Percentiles rank a stretch among this genome's conserved stretches.
These are phyloP conservation scores for Amazona guildingii DNA, from an alignment of 2,113 vertebrate genomes.

Conservation along the genomic window DNA sequence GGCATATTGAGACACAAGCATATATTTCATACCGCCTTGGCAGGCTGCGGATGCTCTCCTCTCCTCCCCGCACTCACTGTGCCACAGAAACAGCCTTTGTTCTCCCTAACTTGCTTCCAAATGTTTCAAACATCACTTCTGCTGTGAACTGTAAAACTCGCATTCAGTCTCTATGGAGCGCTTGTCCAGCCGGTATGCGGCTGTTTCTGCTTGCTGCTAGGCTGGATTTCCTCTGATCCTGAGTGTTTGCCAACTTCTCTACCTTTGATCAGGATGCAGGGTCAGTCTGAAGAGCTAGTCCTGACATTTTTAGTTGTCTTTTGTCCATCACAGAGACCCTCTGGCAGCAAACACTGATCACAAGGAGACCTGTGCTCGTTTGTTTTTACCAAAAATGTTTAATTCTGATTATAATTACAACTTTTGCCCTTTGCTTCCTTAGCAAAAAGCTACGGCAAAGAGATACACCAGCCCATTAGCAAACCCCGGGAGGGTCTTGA, in stretches of 20 bases:
- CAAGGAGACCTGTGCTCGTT: neutral
- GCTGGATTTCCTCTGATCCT: neutral
- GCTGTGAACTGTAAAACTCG: neutral
- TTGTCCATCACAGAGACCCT: neutral
- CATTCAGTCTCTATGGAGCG: neutral
- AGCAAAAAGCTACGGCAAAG: neutral
- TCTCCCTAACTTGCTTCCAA: conserved; percentile 19
- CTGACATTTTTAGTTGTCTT: neutral
- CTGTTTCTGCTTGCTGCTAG: neutral
- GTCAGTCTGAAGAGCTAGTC: neutral
- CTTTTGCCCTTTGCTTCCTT: neutral
- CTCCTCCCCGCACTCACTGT: neutral
- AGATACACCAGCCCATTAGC: neutral
- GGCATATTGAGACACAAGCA: conserved; percentile 37
- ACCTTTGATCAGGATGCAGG: rapidly evolving
- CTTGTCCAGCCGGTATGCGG: neutral
- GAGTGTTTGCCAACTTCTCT: neutral
- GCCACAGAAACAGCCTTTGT: conserved; percentile 59
- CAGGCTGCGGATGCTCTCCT: neutral
- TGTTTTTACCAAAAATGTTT: neutral
- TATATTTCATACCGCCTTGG: conserved; percentile 24
- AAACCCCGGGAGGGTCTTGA: neutral
- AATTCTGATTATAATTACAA: neutral
- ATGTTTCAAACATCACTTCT: conserved; percentile 16
- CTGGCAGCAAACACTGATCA: neutral